Evolutionary conservation across 2,113 vertebrate species (phyloP), one percentile per base, ranked within the genome.

Genomic region (Amblyopsis rosae): DNA sequence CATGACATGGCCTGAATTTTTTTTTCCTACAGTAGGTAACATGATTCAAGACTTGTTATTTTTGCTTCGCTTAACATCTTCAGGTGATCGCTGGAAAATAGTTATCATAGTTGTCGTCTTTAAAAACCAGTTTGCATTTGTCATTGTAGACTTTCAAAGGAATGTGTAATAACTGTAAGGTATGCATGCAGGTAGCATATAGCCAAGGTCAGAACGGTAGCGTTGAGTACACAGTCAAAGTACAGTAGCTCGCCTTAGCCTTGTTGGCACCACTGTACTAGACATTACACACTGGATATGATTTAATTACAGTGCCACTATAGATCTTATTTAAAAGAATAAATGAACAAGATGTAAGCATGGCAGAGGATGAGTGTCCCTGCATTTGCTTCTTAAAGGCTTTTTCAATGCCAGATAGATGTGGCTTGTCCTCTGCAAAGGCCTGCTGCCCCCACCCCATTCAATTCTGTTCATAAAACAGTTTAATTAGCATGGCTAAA

Each of bases 221-320:
- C 10, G 35, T 12, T 12, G 26, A 57, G 15, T 56, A 10, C 6
- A 55, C 54, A 19, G 54, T 55, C 54, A 55, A 65, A 72, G 35
- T 62, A 11, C 33, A 72, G 68, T 45, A 35, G 33, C 19, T 57
- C 74, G 26, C 65, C 69, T 73, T 78, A 71, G 58, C 68, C 63
- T 73, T 12, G 12, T 77, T 68, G 72, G 58, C 59, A 54, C 16
- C 63, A 26, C 63, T 69, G 8, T 53, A 26, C 26, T 26, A 26
- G 59, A 67, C 67, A 26, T 74, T 58, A 62, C 79, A 53, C 46
- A 46, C 67, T 48, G 67, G 16, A 63, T 67, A 41, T 45, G 59
- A 58, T 58, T 26, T 58, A 58, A 58, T 58, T 58, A 58, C 10
- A 32, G 56, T 12, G 56, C 56, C n/a, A 9, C 45, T 59, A 48